These are phyloP conservation scores for Diorhabda sublineata DNA, from an alignment of 1,140 invertebrate species.

Conservation along the genomic window DNA sequence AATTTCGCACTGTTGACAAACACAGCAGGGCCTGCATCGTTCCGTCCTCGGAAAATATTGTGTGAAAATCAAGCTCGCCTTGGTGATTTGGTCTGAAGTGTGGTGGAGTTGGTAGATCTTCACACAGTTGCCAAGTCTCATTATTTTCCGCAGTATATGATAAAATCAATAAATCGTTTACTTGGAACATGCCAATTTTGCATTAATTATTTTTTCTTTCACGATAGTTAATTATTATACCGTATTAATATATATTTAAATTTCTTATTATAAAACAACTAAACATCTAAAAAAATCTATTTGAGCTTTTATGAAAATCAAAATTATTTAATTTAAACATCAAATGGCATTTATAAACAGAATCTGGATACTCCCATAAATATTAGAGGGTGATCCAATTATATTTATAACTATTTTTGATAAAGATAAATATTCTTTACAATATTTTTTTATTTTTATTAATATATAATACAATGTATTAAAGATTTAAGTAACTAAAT, in stretches of 20 bases:
- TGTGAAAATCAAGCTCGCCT: conserved; percentile 47
- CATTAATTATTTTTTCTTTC: neutral
- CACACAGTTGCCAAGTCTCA: conserved; percentile 6
- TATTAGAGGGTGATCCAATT: neutral
- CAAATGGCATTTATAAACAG: neutral
- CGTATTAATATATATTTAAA: neutral
- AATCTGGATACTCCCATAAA: neutral
- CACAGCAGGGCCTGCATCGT: conserved; percentile 54
- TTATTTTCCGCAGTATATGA: conserved; percentile 7
- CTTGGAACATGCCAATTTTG: neutral
- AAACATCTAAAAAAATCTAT: no score
- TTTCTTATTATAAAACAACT: neutral
- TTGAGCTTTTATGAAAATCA: no score
- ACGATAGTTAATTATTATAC: neutral
- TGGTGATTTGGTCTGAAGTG: conserved; percentile 29
- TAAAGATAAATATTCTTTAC: neutral
- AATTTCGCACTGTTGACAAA: conserved; percentile 50
- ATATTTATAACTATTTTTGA: no score
- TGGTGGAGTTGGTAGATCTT: conserved; percentile 15
- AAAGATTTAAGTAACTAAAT: no score
- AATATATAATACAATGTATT: neutral
- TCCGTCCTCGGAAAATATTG: conserved; percentile 50
- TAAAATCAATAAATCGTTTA: conserved; percentile 14
- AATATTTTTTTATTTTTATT: neutral
- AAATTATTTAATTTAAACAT: no score